phyloP scores from a whole-genome alignment of 2,888 invertebrate genomes.

The Epinotia nisella region DNA sequence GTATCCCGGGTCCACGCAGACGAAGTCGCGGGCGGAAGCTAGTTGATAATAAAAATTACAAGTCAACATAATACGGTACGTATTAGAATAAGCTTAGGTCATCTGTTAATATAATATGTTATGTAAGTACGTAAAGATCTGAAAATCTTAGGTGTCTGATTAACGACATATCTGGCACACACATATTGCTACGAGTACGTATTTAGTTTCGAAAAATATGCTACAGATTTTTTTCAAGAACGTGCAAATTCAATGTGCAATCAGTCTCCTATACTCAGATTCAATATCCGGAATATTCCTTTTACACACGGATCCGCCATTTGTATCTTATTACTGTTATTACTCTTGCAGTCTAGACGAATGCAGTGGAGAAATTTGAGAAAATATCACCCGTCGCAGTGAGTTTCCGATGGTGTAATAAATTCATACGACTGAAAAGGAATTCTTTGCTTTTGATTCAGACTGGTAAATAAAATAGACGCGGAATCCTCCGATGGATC shows the following conservation, averaged over 20 bases:
- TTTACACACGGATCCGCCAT: conserved; percentile 13
- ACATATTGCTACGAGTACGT: no score
- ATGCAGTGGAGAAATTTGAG: conserved; percentile 8
- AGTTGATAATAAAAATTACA: no score
- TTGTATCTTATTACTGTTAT: conserved; percentile 21
- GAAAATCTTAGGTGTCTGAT: no score
- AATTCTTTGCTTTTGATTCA: not conserved
- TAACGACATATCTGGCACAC: no score
- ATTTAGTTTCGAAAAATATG: no score
- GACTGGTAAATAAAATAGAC: not conserved
- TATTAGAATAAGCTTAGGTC: no score
- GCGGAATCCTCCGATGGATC: not conserved
- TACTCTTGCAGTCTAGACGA: conserved; percentile 26
- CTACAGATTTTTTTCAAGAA: not conserved
- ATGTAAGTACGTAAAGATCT: no score
- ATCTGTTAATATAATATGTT: no score
- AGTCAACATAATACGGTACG: no score
- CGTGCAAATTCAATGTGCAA: not conserved
- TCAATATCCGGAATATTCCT: conserved; percentile 28
- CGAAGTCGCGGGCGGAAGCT: no score
- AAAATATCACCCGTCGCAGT: conserved; percentile 14
- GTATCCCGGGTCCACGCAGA: no score
- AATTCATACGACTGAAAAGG: conserved; percentile 3
- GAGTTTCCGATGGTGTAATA: not conserved
- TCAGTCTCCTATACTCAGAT: not conserved